Evolutionary conservation across 2,888 invertebrate genomes (phyloP).

Genomic region (Thecocarcelia acutangulata): DNA sequence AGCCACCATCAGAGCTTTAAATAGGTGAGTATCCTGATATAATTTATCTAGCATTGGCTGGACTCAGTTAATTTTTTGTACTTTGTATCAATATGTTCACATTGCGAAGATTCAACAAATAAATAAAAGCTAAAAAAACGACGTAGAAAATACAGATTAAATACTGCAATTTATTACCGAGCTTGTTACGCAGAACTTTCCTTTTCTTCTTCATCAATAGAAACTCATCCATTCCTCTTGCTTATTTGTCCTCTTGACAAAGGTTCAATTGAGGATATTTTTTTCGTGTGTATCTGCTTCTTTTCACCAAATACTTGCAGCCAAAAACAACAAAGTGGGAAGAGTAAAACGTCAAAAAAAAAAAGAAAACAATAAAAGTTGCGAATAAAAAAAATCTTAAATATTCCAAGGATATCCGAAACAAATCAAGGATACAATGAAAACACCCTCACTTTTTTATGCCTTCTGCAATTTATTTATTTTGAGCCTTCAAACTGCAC

Average conservation of each 20-base stretch:
- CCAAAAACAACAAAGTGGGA: constrained; percentile 24
- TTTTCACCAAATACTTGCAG: constrained; percentile 39
- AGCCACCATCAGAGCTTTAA: too few relatives aligned
- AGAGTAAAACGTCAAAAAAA: constrained; percentile 42
- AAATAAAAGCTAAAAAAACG: too few relatives aligned
- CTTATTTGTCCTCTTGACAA: constrained; percentile 40
- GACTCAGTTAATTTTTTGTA: too few relatives aligned
- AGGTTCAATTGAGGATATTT: constrained; percentile 65
- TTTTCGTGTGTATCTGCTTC: constrained; percentile 27
- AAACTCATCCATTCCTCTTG: constrained; percentile 45
- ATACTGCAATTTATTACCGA: background rate
- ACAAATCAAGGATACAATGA: constrained; percentile 67
- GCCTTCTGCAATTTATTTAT: constrained; percentile 52
- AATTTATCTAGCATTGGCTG: too few relatives aligned
- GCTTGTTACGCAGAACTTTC: constrained; percentile 7
- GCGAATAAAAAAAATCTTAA: constrained; percentile 47
- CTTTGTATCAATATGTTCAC: too few relatives aligned
- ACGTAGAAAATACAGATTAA: too few relatives aligned
- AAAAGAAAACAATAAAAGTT: constrained; percentile 27
- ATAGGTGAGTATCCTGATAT: too few relatives aligned
- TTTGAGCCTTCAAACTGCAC: constrained; percentile 56
- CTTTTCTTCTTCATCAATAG: constrained; percentile 9
- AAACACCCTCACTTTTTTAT: constrained; percentile 57
- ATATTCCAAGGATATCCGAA: constrained; percentile 68
- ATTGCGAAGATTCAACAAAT: too few relatives aligned